Base-by-base conservation (phyloP, 2,888 invertebrate species). In the Thyatira batis region DNA sequence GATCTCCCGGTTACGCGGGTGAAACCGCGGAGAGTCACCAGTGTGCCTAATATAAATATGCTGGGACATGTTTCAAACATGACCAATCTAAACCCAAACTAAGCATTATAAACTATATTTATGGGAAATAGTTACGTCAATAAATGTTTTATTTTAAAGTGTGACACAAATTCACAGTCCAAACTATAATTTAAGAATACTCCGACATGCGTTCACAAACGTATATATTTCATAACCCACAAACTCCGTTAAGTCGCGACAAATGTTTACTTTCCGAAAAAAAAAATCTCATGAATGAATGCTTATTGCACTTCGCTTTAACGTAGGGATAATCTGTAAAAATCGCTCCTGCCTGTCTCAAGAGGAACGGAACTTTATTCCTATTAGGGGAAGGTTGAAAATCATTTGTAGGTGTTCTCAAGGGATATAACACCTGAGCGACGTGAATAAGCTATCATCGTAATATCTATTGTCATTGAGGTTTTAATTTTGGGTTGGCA, bases 281-380 rank as follows among this genome's bases (percentile, higher is more conserved):
- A 50, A 45, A 30, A 23, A 28, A 21, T 20, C 33, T 21, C 17
- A 39, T 13, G 20, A 30, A 49, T 39, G 39, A 39, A 39, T 17
- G 39, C 49, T 33, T 65, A 71, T 61, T 63, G 63, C 54, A 56
- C 57, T 62, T 58, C 59, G 59, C 66, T 68, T 69, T 65, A 68
- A 69, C 69, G 62, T 71, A 62, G 62, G 64, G 71, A 69, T 69
- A 60, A 69, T 71, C 69, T 64, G 59, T 28, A 71, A 69, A 69
- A 69, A 71, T 64, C 71, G 64, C 62, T 66, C 58, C 54, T 54
- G 59, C 28, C 20, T 1, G 10, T 4, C 28, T 27, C 48, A 28
- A 48, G 17, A 3, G 2, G 8, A 21, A 21, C 3, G n/a, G 4
- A 27, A 9, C 28, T 10, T 27, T 46, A 46, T 10, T 0, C 2